Evolutionary conservation across 2,797 vertebrate species (phyloP), one percentile per base, ranked within the genome.

Genomic region (Fundulus diaphanus): DNA sequence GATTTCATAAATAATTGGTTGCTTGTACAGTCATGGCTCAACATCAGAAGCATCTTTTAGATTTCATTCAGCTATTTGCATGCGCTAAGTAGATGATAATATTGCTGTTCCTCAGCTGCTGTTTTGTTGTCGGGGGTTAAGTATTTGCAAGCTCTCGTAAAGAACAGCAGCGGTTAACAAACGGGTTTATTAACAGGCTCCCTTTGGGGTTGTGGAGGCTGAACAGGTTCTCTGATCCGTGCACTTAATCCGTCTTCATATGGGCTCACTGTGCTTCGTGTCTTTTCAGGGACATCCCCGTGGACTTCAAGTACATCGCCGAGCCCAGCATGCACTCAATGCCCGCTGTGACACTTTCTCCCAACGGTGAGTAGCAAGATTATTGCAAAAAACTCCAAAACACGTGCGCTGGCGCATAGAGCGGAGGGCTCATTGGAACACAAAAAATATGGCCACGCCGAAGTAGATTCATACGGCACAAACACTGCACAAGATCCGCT

Each of bases 301-400:
- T 99, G 92, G 98, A 99, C 94, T 99, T 99, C 91, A 99, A 99
- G 86, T 99, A 99, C 89, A 99, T 99, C 57, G 98, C 98, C 7
- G 98, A 99, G 92, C 98, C 98, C 88, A 99, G 98, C 76, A 99
- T 99, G 98, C 98, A 99, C 90, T 99, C 98, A 0, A 99, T 99
- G 98, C 98, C 98, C 76, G 97, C 98, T 3, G 98, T 99, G 89
- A 99, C 98, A 15, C 95, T 99, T 77, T 99, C 98, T 85, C 98
- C 98, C 85, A 99, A 99, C 57, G 97, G 98, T 99, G 89, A 94
- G 96, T 95, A 57, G 27, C 78, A 46, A 11, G 81, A 74, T 74
- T 52, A 29, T 11, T 24, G 49, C 51, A 29, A 52, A 82, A 65
- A 51, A 37, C 31, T 59, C 57, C 18, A 33, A 59, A 33, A 37